Conservation (phyloP, 1,140 invertebrate genomes). For the Drosophila nigrodunni region DNA sequence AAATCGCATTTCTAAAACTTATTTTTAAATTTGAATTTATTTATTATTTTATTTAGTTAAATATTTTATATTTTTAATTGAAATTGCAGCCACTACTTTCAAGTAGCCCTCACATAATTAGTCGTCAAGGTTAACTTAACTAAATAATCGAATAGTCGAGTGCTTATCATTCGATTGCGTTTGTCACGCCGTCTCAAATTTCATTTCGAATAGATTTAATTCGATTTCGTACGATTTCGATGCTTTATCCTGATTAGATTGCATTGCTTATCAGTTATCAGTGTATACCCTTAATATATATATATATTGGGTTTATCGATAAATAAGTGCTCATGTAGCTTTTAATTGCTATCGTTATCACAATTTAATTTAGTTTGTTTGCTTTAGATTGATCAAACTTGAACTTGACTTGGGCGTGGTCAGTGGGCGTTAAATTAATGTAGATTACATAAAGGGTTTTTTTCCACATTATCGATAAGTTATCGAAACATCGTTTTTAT, state of each 20-base stretch:
- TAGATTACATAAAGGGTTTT: background rate
- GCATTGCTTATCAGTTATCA: too few species aligned
- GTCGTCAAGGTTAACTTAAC: conserved; percentile 46
- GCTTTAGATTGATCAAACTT: conserved; percentile 31
- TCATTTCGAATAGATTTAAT: too few species aligned
- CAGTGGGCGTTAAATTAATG: conserved; percentile 38
- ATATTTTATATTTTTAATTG: too few species aligned
- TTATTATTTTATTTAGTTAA: too few species aligned
- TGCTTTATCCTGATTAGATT: conserved; percentile 30
- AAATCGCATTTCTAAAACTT: too few species aligned
- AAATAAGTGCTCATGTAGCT: conserved; percentile 6
- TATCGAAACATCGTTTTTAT: background rate
- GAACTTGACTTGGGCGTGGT: conserved; percentile 53
- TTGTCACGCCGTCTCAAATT: conserved; percentile 2
- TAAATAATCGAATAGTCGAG: conserved; percentile 46
- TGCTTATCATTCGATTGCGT: conserved; percentile 32
- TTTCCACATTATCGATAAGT: background rate
- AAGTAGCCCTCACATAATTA: conserved; percentile 39
- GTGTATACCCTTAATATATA: too few species aligned
- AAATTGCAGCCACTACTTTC: conserved; percentile 14
- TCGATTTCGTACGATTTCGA: conserved; percentile 11
- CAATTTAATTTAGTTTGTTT: conserved; percentile 17
- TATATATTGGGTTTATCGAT: conserved; percentile 11
- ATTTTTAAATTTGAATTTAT: too few species aligned
- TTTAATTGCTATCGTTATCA: background rate